A percentile compares a stretch with the other conserved stretches of the same genome.
These are phyloP conservation scores for Rhinogobio ventralis DNA, from an alignment of 2,797 vertebrate genomes.

Conservation along the genomic window DNA sequence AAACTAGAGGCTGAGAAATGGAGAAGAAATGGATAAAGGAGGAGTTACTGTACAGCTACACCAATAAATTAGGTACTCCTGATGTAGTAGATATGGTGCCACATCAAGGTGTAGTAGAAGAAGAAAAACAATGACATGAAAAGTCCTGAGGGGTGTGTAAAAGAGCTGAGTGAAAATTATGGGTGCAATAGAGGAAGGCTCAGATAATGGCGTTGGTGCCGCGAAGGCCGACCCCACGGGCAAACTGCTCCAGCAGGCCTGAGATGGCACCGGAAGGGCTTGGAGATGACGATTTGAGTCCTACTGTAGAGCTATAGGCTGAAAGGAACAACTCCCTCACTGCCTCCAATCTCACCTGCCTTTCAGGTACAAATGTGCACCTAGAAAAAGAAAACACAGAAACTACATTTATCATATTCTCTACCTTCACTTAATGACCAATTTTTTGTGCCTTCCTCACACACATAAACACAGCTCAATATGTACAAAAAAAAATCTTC, in stretches of 20 bases:
- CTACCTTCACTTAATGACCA: not conserved
- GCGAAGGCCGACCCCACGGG: slow-evolving; percentile 91
- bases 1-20: not conserved
- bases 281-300: slow-evolving; percentile 84
- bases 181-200: slow-evolving; percentile 59
- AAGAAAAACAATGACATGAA: not conserved
- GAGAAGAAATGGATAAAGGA: not conserved
- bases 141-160: slow-evolving; percentile 20
- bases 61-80: slow-evolving; percentile 14
- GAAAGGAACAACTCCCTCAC: slow-evolving; percentile 92
- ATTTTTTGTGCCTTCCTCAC: not conserved
- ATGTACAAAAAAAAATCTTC: not conserved
- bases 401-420: not conserved
- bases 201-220: slow-evolving; percentile 87
- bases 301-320: slow-evolving; percentile 92
- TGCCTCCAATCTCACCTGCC: slow-evolving; percentile 89
- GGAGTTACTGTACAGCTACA: not conserved
- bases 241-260: slow-evolving; percentile 95
- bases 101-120: not conserved
- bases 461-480: not conserved
- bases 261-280: slow-evolving; percentile 92
- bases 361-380: slow-evolving; percentile 80
- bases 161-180: not conserved
- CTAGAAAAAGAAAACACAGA: slow-evolving; percentile 66
- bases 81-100: not conserved